These are phyloP conservation scores for Nasonia vitripennis DNA, from an alignment of 1,140 invertebrate genomes.

Conservation along the genomic window DNA sequence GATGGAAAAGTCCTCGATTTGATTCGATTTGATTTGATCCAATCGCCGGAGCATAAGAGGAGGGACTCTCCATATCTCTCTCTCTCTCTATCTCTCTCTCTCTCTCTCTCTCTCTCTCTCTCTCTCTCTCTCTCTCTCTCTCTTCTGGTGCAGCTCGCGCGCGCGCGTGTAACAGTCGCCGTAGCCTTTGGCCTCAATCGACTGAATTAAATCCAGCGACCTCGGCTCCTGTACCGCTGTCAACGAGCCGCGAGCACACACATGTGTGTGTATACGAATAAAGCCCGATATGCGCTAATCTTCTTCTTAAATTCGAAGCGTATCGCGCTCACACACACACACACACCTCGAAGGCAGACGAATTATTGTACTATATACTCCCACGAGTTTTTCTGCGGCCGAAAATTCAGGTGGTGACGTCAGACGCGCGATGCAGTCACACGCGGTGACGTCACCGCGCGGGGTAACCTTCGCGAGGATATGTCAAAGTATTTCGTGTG, in stretches of 20 bases:
- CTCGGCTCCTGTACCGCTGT: conserved; percentile 12
- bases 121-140: not conserved
- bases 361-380: not conserved
- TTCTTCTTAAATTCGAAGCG: not conserved
- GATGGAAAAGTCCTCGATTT: conserved; percentile 23
- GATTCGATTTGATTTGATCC: conserved; percentile 19
- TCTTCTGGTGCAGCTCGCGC: not conserved
- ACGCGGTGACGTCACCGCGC: not conserved
- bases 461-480: not conserved
- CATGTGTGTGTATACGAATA: not conserved
- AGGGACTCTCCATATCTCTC: not conserved
- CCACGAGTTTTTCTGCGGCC: not conserved
- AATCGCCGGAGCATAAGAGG: not conserved
- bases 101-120: not conserved
- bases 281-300: conserved; percentile 18
- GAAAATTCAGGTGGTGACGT: not conserved
- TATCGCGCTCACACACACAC: too few species aligned
- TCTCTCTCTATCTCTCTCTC: not conserved
- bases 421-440: not conserved
- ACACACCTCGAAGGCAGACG: too few species aligned
- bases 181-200: conserved; percentile 51
- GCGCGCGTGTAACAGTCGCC: not conserved
- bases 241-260: not conserved
- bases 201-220: conserved; percentile 49
- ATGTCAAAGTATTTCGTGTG: too few species aligned